Evolutionary conservation across 2,888 invertebrate genomes (phyloP).

Genomic region (Philereme vetulata): DNA sequence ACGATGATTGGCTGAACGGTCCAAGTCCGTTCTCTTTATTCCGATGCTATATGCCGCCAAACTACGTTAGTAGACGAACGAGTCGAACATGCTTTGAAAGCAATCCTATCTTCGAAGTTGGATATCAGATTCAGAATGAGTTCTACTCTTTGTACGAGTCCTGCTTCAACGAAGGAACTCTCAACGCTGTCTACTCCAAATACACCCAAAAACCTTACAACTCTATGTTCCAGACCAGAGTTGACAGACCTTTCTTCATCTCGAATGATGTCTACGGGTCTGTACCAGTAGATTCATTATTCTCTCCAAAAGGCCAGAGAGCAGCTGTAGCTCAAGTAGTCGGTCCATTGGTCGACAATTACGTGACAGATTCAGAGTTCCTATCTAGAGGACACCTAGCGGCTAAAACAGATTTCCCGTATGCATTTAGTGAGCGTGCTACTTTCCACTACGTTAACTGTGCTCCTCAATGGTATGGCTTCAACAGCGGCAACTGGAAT

Average conservation of each 20-base stretch:
- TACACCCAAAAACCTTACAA: slow-evolving; percentile 74
- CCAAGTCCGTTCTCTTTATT: slow-evolving; percentile 59
- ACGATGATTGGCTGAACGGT: slow-evolving; percentile 59
- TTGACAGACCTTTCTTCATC: slow-evolving; percentile 65
- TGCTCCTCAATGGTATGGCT: slow-evolving; percentile 87
- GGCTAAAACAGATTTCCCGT: slow-evolving; percentile 86
- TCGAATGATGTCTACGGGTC: slow-evolving; percentile 54
- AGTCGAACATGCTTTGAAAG: slow-evolving; percentile 60
- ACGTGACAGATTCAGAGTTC: slow-evolving; percentile 65
- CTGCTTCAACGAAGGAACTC: slow-evolving; percentile 61
- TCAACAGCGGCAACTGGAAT: slow-evolving; percentile 85
- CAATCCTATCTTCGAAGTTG: slow-evolving; percentile 65
- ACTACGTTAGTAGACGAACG: slow-evolving; percentile 56
- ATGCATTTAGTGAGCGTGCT: slow-evolving; percentile 83
- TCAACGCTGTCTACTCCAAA: slow-evolving; percentile 64
- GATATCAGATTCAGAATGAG: slow-evolving; percentile 55
- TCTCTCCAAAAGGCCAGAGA: slow-evolving; percentile 61
- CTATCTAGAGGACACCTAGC: slow-evolving; percentile 86
- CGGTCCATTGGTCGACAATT: slow-evolving; percentile 57
- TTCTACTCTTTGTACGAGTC: slow-evolving; percentile 71
- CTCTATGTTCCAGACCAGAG: slow-evolving; percentile 65
- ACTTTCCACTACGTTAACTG: slow-evolving; percentile 87
- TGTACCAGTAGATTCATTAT: slow-evolving; percentile 60
- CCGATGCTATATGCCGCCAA: slow-evolving; percentile 54
- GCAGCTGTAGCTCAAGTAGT: slow-evolving; percentile 58